Evolutionary conservation across 2,888 invertebrate species (phyloP).

Genomic region (Tetragonula carbonaria): DNA sequence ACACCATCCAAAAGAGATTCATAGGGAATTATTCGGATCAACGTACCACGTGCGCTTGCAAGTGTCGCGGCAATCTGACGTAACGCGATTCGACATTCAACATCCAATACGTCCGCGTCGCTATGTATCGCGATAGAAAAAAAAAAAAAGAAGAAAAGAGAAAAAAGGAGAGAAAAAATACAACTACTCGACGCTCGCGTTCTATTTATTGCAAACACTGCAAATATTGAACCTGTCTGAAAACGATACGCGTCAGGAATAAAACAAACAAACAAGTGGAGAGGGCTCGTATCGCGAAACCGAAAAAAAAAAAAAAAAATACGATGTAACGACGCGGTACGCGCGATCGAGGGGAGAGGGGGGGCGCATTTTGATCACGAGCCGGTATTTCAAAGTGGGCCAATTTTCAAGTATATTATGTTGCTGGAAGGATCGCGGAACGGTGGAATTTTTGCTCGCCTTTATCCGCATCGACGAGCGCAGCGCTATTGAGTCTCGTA

Average conservation of each 20-base stretch:
- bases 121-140: too few relatives aligned
- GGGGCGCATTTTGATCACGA: background rate
- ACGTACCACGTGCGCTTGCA: slow-evolving; percentile 57
- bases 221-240: background rate
- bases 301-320: background rate
- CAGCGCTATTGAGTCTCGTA: slow-evolving; percentile 44
- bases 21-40: slow-evolving; percentile 40
- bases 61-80: slow-evolving; percentile 35
- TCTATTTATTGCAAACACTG: background rate
- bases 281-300: background rate
- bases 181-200: background rate
- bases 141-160: background rate
- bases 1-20: background rate
- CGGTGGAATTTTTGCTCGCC: slow-evolving; percentile 36
- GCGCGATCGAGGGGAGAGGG: background rate
- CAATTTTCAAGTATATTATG: slow-evolving; percentile 18
- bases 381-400: slow-evolving; percentile 14
- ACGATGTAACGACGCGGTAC: background rate
- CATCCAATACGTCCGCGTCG: background rate
- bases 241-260: background rate
- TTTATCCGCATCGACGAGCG: slow-evolving; percentile 52
- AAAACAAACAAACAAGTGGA: background rate
- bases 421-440: background rate
- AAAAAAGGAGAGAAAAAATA: background rate
- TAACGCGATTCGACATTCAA: background rate